phyloP scores from a whole-genome alignment of 2,888 invertebrate species.

The Agrypnus murinus region DNA sequence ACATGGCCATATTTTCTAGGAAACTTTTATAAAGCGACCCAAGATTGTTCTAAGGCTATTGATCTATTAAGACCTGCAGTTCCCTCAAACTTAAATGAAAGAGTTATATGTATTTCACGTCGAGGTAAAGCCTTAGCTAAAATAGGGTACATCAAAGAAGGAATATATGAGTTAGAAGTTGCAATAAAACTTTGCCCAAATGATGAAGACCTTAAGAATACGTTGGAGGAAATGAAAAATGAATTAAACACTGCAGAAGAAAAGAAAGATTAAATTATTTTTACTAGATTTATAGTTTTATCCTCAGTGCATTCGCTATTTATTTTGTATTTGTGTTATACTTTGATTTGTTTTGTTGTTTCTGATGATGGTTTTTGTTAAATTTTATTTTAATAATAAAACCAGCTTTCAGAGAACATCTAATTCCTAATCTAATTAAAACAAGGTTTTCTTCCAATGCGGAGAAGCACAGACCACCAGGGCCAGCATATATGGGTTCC shows the following conservation, averaged over 20 bases:
- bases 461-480: too few relatives aligned
- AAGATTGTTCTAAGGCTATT: conserved; percentile 80
- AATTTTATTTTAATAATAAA: too few relatives aligned
- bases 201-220: conserved; percentile 76
- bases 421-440: too few relatives aligned
- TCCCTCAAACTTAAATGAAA: conserved; percentile 79
- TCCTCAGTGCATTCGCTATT: too few relatives aligned
- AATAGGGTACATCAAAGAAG: conserved; percentile 81
- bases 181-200: conserved; percentile 80
- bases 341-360: too few relatives aligned
- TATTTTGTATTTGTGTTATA: too few relatives aligned
- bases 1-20: conserved; percentile 69
- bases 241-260: conserved; percentile 19
- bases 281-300: too few relatives aligned
- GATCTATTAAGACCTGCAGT: conserved; percentile 85
- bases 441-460: too few relatives aligned
- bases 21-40: conserved; percentile 78
- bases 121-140: conserved; percentile 84
- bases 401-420: too few relatives aligned
- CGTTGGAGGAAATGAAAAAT: conserved; percentile 67
- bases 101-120: conserved; percentile 83
- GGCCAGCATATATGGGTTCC: too few relatives aligned
- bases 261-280: too few relatives aligned
- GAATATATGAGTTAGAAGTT: conserved; percentile 83
- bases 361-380: too few relatives aligned